A percentile compares a stretch with the other conserved stretches of the same genome.
Conservation (phyloP, 2,797 vertebrate species). For the Lagodon rhomboides region DNA sequence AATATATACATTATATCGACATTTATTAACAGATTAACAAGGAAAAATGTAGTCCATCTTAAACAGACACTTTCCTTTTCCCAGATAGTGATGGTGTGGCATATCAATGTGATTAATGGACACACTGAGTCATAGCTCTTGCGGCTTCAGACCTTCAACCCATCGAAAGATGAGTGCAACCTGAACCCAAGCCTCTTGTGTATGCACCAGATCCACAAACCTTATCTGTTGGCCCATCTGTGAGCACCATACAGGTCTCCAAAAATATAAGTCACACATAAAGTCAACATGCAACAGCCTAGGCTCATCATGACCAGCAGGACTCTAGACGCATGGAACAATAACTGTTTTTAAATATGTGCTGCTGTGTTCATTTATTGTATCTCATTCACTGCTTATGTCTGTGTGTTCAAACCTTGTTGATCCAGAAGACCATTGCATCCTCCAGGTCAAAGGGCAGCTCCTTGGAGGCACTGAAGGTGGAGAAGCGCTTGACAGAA, state of each 20-base stretch:
- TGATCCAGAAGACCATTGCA: conserved; percentile 99
- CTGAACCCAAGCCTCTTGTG: conserved; percentile 30
- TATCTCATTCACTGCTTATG: not conserved
- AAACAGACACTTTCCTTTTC: not conserved
- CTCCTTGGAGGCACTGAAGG: conserved; percentile 98
- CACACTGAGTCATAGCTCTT: conserved; percentile 26
- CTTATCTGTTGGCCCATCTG: not conserved
- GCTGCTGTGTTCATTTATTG: not conserved
- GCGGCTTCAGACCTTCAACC: conserved; percentile 36
- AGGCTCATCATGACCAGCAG: not conserved
- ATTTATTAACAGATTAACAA: not conserved
- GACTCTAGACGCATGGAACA: not conserved
- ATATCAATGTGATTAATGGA: conserved; percentile 41
- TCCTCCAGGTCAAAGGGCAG: conserved; percentile 98
- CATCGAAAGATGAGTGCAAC: conserved; percentile 43
- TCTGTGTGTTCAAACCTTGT: conserved; percentile 89
- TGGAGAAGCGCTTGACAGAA: conserved; percentile 97
- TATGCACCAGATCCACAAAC: not conserved
- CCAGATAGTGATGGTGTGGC: conserved; percentile 12
- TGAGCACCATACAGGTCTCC: not conserved
- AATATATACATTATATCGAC: not conserved
- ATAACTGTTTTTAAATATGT: not conserved
- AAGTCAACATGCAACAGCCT: not conserved
- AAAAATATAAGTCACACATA: conserved; percentile 11
- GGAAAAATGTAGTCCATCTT: not conserved